Conservation (phyloP, 2,797 vertebrate genomes). For the Microtus obscurus region DNA sequence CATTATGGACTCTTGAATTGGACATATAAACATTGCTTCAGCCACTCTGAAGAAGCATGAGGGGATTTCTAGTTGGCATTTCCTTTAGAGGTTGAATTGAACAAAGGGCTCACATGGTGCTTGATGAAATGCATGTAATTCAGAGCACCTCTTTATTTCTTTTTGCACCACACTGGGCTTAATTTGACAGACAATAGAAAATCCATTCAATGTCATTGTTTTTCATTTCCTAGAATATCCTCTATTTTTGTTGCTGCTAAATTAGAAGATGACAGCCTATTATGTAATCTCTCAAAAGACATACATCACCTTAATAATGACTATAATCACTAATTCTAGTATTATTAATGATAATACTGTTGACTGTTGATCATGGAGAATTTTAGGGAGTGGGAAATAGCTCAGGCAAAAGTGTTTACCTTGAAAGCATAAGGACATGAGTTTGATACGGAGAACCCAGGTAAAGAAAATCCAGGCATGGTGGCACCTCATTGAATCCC, state of each 20-base stretch:
- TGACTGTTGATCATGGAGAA: slow-evolving; percentile 34
- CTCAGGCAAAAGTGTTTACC: not conserved
- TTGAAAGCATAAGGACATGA: not conserved
- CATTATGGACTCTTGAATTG: not conserved
- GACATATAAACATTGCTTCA: not conserved
- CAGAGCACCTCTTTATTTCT: not conserved
- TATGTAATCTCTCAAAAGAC: not conserved
- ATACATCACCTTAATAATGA: not conserved
- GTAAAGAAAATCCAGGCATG: not conserved
- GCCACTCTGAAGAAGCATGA: not conserved
- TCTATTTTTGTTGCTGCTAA: slow-evolving; percentile 1
- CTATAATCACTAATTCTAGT: slow-evolving; percentile 3
- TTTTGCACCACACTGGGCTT: not conserved
- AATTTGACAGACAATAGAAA: slow-evolving; percentile 3
- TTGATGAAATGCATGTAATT: not conserved
- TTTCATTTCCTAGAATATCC: not conserved
- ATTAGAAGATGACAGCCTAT: slow-evolving; percentile 4
- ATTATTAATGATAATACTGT: not conserved
- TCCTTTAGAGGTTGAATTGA: slow-evolving; percentile 8
- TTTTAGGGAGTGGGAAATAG: not conserved
- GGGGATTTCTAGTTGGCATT: not conserved
- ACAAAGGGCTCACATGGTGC: not conserved
- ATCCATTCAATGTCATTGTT: rapidly evolving
- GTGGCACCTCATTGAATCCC: not conserved
- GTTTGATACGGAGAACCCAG: not conserved